Conservation (phyloP, 2,113 vertebrate genomes). For the Columbina picui region DNA sequence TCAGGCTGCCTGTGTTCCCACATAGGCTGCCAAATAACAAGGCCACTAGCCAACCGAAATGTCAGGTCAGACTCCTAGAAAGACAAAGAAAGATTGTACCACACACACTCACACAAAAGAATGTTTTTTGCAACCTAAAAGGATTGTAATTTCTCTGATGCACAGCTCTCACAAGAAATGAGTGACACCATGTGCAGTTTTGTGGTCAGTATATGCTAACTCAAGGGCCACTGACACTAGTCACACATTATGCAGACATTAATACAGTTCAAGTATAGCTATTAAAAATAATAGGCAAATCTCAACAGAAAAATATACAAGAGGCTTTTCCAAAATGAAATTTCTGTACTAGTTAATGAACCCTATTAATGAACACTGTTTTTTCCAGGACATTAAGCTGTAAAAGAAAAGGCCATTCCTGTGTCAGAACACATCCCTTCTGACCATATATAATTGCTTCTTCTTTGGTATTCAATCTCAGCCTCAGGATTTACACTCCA, state of each 20-base stretch:
- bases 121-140: neutral
- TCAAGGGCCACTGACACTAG: neutral
- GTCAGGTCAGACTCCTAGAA: slow-evolving; percentile 95
- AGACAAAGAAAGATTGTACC: neutral
- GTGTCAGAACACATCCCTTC: neutral
- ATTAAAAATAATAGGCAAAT: neutral
- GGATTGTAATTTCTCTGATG: neutral
- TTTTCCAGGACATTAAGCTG: neutral
- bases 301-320: neutral
- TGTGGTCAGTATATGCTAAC: neutral
- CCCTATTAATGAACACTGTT: neutral
- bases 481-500: neutral
- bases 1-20: slow-evolving; percentile 98
- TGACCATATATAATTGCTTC: neutral
- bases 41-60: slow-evolving; percentile 93
- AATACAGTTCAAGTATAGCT: neutral
- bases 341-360: neutral
- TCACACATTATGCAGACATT: neutral
- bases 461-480: neutral
- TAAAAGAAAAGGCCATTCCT: neutral
- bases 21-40: slow-evolving; percentile 98
- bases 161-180: neutral
- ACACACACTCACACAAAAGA: neutral
- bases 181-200: neutral
- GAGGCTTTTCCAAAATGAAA: neutral